Evolutionary conservation across 2,888 invertebrate species (phyloP), one percentile per base, ranked within the genome.

Genomic region (Galerucella nymphaeae): DNA sequence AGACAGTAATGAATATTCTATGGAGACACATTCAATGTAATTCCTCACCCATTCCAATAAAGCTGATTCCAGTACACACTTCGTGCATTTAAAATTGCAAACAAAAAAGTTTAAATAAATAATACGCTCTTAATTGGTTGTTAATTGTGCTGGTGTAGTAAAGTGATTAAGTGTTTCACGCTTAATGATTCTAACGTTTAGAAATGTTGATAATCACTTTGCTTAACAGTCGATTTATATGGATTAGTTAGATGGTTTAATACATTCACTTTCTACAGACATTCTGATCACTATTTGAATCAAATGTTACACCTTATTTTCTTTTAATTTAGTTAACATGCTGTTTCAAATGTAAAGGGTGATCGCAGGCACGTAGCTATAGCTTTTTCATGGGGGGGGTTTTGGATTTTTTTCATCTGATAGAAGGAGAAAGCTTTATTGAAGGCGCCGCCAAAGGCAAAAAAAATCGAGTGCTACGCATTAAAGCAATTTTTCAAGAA

Each of bases 1-100:
- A 57, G 20, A 57, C 57, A 57, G 20, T 57, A 57, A 57, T 57
- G 57, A 57, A 57, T 57, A 57, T 57, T 57, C 23, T 57, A 57
- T 57, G 23, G 57, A 57, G 20, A 20, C 23, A 18, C 57, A 57
- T 57, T 20, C 23, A 8, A 57, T 23, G 23, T 23, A 18, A 57
- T 57, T 23, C 57, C 20, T 57, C 57, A 57, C 57, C 20, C 23
- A 57, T 57, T 57, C 18, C 48, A 23, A 13, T 20, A 14, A 57
- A 57, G 57, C 23, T 57, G 23, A 57, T 57, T 14, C 13, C 23
- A 23, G 57, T 11, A 57, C 57, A 23, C 57, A 23, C 23, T 23
- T 23, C 11, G 20, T 23, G 57, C 57, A 23, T 23, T 20, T 14
- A 14, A 23, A 23, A 20, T 57, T 57, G 57, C 20, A 20, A 57